Evolutionary conservation across 2,797 vertebrate species (phyloP).

Genomic region (Lophius americanus): DNA sequence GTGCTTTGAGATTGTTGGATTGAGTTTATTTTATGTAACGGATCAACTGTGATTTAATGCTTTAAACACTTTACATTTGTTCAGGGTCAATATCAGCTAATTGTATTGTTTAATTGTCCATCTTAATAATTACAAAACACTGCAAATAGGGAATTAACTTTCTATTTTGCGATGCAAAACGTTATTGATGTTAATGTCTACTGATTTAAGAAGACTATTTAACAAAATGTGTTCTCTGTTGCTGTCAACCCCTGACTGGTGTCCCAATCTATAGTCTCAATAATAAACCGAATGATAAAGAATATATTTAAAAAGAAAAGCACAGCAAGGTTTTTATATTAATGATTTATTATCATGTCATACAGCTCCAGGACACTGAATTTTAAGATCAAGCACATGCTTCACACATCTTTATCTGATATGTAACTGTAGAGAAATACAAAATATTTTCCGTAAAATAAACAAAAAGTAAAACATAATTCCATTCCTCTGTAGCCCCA

Average conservation of each 20-base stretch:
- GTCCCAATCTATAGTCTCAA: background rate
- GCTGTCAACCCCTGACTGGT: slow-evolving; percentile 3
- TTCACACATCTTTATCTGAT: background rate
- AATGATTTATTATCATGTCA: slow-evolving; percentile 48
- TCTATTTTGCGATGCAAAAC: slow-evolving; percentile 31
- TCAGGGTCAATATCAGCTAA: no score
- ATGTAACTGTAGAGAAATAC: background rate
- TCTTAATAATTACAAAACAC: no score
- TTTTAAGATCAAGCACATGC: slow-evolving; percentile 19
- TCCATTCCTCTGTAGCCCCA: background rate
- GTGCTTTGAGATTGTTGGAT: no score
- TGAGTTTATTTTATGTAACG: no score
- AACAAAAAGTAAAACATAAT: slow-evolving; percentile 14
- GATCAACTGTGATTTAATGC: no score
- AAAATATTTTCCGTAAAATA: background rate
- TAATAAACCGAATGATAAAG: background rate
- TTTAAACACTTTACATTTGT: no score
- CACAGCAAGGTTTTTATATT: slow-evolving; percentile 9
- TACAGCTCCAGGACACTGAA: background rate
- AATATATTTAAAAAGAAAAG: slow-evolving; percentile 17
- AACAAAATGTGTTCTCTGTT: slow-evolving; percentile 29
- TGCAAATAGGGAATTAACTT: no score
- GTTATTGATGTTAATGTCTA: background rate
- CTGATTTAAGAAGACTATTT: slow-evolving; percentile 38
- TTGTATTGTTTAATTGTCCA: no score